Evolutionary conservation across 2,113 vertebrate species (phyloP), one percentile per base, ranked within the genome.

Genomic region (Zapus hudsonius): DNA sequence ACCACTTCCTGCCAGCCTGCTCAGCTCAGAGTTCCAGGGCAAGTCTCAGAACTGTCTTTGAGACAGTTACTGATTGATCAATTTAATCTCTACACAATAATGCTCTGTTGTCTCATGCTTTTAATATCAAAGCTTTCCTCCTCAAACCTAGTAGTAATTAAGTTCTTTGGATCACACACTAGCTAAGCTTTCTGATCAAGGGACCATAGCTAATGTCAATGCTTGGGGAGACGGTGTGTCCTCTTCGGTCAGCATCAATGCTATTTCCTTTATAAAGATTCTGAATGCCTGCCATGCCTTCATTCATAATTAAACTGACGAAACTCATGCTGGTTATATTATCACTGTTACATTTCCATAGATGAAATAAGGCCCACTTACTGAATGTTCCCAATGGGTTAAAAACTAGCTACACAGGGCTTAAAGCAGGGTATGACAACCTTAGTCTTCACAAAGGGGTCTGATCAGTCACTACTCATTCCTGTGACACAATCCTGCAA

Each of bases 1-100:
- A 90, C 95, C 74, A 33, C 88, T 91, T 81, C 75, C 0, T 88
- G 85, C 12, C 73, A 64, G 83, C 27, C 75, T 61, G 75, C n/a
- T 92, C 47, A 16, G 23, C 87, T 95, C 83, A 61, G 83, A 69
- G 61, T 94, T n/a, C 3, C 36, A 23, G 74, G 33, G 70, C 96
- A 6, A 38, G 94, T 82, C 95, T 96, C 75, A 83, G 87, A 96
- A 94, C 42, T 33, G 94, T 91, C 95, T 97, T 91, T 95, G 93
- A 97, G 94, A 91, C 96, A 75, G 33, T 40, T 83, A 95, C 89
- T 97, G 97, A 96, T 90, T 92, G 80, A 98, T 97, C 96, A 97
- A 96, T 97, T 96, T 96, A 79, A 96, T 89, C 82, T 97, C 95
- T 92, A 93, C 90, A 95, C 96, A 96, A 82, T 96, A 97, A 97